Evolutionary conservation across 2,113 vertebrate species (phyloP).

Genomic region (Aspiorhynchus laticeps): DNA sequence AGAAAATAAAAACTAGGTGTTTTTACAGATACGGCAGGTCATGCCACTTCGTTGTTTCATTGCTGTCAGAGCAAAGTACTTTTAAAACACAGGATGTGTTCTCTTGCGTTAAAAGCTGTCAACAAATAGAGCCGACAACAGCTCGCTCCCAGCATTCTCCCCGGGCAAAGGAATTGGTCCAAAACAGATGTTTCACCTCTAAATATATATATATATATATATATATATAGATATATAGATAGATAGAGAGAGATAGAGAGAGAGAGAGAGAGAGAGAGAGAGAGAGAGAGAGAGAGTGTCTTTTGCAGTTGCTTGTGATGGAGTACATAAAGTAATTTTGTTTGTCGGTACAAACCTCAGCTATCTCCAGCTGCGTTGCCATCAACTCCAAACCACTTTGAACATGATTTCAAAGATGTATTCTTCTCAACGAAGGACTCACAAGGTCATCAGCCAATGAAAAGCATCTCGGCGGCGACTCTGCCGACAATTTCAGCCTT

Average conservation of each 20-base stretch:
- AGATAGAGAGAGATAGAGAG: no score
- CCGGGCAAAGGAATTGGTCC: conserved; percentile 47
- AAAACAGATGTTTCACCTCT: conserved; percentile 51
- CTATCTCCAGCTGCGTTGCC: neutral
- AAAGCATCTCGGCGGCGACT: neutral
- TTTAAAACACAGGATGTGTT: conserved; percentile 50
- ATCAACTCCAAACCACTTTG: conserved; percentile 8
- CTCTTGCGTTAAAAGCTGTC: conserved; percentile 49
- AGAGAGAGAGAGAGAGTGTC: no score
- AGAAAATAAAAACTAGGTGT: conserved; percentile 41
- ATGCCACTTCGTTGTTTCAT: conserved; percentile 52
- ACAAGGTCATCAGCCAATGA: conserved; percentile 4
- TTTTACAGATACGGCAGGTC: conserved; percentile 53
- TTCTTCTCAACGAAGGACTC: conserved; percentile 7
- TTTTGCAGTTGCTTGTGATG: conserved; percentile 11
- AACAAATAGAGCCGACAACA: conserved; percentile 46
- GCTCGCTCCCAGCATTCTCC: conserved; percentile 28
- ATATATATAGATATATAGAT: no score
- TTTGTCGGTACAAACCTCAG: conserved; percentile 3
- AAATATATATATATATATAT: conserved; percentile 44
- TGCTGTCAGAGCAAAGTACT: conserved; percentile 50
- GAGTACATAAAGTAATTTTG: conserved; percentile 33
- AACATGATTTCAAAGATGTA: conserved; percentile 3
- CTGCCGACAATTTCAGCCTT: neutral
- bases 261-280: no score